Evolutionary conservation across 2,888 invertebrate genomes (phyloP).

Genomic region (Gisinianus flammeolus): DNA sequence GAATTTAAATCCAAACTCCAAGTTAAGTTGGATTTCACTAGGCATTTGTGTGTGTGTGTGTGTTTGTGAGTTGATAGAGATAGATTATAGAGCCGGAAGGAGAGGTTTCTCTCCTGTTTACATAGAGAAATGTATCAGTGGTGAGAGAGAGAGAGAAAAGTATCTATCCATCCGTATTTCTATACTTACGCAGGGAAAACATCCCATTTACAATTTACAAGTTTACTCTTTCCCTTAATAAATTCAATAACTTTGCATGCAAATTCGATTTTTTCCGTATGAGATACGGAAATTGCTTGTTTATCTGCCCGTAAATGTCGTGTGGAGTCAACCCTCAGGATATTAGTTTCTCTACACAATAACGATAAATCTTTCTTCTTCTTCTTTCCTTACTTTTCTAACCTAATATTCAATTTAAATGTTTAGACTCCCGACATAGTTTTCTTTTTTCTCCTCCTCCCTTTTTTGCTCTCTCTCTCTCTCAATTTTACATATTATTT

Average conservation of each 20-base stretch:
- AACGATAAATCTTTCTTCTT: not conserved
- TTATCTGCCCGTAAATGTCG: constrained; percentile 16
- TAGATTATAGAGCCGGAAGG: too few relatives aligned
- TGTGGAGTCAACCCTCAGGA: not conserved
- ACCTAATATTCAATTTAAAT: too few relatives aligned
- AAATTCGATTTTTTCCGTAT: constrained; percentile 32
- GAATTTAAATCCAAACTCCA: not conserved
- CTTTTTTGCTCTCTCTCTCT: too few relatives aligned
- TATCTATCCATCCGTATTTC: not conserved
- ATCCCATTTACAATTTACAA: too few relatives aligned
- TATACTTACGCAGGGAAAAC: not conserved
- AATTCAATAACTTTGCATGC: constrained; percentile 34
- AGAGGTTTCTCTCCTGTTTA: too few relatives aligned
- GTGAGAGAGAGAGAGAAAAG: not conserved
- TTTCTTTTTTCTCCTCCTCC: too few relatives aligned
- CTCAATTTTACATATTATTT: too few relatives aligned
- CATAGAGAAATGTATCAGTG: too few relatives aligned
- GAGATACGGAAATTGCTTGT: constrained; percentile 33
- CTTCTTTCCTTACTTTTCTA: too few relatives aligned
- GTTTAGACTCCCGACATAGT: too few relatives aligned
- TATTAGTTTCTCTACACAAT: not conserved
- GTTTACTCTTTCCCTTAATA: not conserved
- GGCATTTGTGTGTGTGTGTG: not conserved
- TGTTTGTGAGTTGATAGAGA: too few relatives aligned
- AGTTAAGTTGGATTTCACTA: not conserved